Base-by-base conservation (phyloP, 2,113 vertebrate genomes). In the Pteruthius melanotis region DNA sequence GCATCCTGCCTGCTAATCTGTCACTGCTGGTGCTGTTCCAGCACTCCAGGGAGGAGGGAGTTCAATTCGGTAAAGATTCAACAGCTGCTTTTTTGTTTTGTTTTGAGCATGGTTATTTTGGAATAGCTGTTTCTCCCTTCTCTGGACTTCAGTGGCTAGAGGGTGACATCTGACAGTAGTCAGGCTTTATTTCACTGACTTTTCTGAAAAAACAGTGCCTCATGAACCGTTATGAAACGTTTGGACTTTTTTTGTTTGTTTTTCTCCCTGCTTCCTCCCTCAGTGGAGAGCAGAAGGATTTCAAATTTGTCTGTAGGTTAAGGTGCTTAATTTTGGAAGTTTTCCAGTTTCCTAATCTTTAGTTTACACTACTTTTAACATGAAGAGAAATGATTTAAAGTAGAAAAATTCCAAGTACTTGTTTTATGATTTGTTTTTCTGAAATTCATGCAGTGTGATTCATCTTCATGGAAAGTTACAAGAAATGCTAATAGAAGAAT, bases 1-100 rank as follows among this genome's bases (percentile, higher is more conserved):
- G 92, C 93, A 93, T 96, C 96, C 96, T 95, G 89, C 74, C 82
- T 84, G 68, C 75, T 87, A 21, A 61, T 87, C 66, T 83, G 59
- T 74, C 59, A 19, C 79, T 82, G 76, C 82, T 90, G 94, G 92
- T 22, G 1, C 64, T 39, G 35, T 61, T 80, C 91, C 93, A 96
- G 85, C 35, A 4, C 75, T 71, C 54, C 20, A 9, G 69, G 76
- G 66, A 71, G 69, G 59, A 64, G 72, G 20, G 52, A 64, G 24
- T 64, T 83, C 21, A 19, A 2, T 16, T 89, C 66, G 74, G 40
- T n/a, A 49, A n/a, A 76, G 68, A 68, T 64, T 83, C 63, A 57
- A 80, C 78, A 80, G 56, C 75, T 90, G 69, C 17, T 61, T 79
- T 66, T 80, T 74, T 91, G 24, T 61, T 92, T 83, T 69, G 45